Evolutionary conservation across 2,888 invertebrate species (phyloP), one percentile per base, ranked within the genome.

Genomic region (Cordilura impudica): DNA sequence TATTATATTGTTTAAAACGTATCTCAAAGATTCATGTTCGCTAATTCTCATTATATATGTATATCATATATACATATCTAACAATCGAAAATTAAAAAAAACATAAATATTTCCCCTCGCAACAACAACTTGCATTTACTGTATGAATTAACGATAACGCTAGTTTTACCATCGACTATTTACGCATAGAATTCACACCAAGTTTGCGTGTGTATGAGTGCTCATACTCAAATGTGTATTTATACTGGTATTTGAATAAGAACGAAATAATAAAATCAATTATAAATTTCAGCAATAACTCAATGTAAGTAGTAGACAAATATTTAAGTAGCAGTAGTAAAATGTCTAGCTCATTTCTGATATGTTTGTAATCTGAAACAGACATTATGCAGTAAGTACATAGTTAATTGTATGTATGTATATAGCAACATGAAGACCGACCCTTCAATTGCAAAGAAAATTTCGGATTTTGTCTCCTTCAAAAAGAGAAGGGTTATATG

Each of bases 161-260:
- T 35, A 56, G 10, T 31, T 18, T 54, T 54, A 26, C 31, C 31
- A 54, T 31, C 16, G n/a, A 16, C 6, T 8, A 16, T 26, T 14
- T 23, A 21, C 4, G 26, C 26, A n/a, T 56, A 21, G 4, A 6
- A 31, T 10, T 39, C 35, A 35, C 16, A 29, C n/a, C 0, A 29
- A n/a, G 54, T 14, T 14, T 51, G 51, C 51, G 51, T 51, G 21
- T 21, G 8, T 51, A 51, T 19, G 14, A 16, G 31, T 54, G 54
- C 31, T 54, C 16, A 16, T 31, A 16, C n/a, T 14, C 4, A 54
- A 31, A 16, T 26, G 31, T 54, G 26, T 61, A 39, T 29, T 60
- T 61, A 61, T 61, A 61, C 61, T 61, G 61, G 61, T 54, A 49
- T 61, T 29, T 61, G 47, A 29, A 47, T 47, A 47, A 29, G 47